Conservation (phyloP, 2,113 vertebrate genomes). For the Eurypyga helias region DNA sequence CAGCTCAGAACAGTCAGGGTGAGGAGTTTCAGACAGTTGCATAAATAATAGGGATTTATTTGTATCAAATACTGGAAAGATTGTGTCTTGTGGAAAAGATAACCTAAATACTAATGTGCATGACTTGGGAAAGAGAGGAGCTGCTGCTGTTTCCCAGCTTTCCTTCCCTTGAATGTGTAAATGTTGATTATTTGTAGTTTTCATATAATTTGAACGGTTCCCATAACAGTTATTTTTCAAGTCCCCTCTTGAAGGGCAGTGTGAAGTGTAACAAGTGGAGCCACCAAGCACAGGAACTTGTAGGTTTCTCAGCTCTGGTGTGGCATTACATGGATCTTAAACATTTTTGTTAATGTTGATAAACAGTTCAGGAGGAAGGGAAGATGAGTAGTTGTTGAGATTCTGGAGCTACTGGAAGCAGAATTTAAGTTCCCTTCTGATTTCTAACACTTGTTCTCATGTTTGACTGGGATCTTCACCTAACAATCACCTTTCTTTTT, state of each 20-base stretch:
- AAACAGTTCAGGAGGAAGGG: not conserved
- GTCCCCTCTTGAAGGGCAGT: not conserved
- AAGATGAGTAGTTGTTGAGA: not conserved
- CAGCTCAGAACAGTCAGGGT: not conserved
- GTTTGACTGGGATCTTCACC: not conserved
- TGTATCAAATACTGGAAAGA: not conserved
- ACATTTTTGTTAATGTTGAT: not conserved
- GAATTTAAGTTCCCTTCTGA: not conserved
- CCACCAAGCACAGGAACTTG: not conserved
- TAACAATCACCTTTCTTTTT: not conserved
- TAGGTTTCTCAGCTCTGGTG: not conserved
- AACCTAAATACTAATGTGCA: not conserved
- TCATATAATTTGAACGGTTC: not conserved
- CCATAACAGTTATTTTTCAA: accelerated
- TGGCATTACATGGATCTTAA: accelerated
- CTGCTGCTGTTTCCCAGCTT: not conserved
- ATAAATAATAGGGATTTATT: not conserved
- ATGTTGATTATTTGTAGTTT: not conserved
- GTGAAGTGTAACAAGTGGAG: not conserved
- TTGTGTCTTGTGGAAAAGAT: not conserved
- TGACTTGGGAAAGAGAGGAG: not conserved
- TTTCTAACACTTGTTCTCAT: not conserved
- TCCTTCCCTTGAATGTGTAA: not conserved
- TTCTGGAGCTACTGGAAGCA: not conserved
- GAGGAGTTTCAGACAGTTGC: not conserved